Evolutionary conservation across 2,888 invertebrate genomes (phyloP).

Genomic region (Synergus laeviventris): DNA sequence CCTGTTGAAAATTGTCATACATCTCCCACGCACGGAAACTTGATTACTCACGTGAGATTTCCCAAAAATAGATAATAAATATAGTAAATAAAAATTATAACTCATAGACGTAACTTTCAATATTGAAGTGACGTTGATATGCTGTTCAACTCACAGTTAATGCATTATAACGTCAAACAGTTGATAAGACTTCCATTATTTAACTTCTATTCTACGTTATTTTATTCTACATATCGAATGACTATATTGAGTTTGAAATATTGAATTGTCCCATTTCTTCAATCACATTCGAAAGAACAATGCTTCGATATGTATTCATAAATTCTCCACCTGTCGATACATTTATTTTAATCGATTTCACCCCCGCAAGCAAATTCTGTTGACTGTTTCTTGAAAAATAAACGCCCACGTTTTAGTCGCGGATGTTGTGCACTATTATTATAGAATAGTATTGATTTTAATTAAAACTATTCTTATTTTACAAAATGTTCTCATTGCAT

Average conservation of each 20-base stretch:
- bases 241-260: neutral
- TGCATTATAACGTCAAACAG: no score
- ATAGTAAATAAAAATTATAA: neutral
- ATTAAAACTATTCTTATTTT: neutral
- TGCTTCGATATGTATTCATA: neutral
- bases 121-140: no score
- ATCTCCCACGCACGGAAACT: neutral
- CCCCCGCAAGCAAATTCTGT: neutral
- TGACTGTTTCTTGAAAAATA: neutral
- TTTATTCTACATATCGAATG: neutral
- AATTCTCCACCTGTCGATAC: conserved; percentile 5
- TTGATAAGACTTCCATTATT: neutral
- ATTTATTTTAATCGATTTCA: neutral
- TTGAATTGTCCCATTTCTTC: neutral
- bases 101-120: no score
- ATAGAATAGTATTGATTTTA: neutral
- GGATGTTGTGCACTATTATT: neutral
- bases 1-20: neutral
- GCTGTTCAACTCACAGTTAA: no score
- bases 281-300: neutral
- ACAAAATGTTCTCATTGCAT: neutral
- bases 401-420: conserved; percentile 1
- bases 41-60: neutral
- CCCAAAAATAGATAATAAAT: neutral
- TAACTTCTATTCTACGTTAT: neutral